Evolutionary conservation across 1,140 invertebrate species (phyloP).

Genomic region (Steinernema feltiae): DNA sequence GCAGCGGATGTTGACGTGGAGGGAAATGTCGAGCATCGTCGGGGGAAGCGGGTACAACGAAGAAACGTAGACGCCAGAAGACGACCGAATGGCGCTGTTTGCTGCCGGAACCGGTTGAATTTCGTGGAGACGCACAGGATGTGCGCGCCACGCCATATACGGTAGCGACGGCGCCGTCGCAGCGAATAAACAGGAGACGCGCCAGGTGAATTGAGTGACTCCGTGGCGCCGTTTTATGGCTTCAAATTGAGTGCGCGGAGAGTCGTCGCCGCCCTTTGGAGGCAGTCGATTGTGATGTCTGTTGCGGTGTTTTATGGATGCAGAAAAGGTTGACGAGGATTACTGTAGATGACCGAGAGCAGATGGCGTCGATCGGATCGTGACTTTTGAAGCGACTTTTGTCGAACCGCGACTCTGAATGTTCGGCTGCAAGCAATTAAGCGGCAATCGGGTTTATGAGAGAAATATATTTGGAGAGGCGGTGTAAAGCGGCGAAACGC

Average conservation of each 20-base stretch:
- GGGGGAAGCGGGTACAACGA: too few species aligned
- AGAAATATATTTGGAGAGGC: not conserved
- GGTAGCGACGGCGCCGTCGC: constrained; percentile 8
- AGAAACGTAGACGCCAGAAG: too few species aligned
- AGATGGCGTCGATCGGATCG: too few species aligned
- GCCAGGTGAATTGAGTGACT: not conserved
- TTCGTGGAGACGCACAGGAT: too few species aligned
- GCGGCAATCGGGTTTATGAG: not conserved
- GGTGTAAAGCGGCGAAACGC: not conserved
- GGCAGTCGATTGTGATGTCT: constrained; percentile 5
- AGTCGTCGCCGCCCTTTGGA: not conserved
- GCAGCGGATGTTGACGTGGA: too few species aligned
- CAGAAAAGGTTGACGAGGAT: not conserved
- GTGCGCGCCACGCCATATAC: not conserved
- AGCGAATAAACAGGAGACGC: not conserved
- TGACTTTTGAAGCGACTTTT: too few species aligned
- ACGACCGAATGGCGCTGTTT: too few species aligned
- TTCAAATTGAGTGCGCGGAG: constrained; percentile 3
- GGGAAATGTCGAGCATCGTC: too few species aligned
- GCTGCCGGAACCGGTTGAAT: too few species aligned
- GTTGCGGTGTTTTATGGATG: not conserved
- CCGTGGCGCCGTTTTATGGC: constrained; percentile 3
- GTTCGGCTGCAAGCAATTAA: not conserved
- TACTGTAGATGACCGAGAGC: not conserved
- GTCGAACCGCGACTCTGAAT: too few species aligned